Evolutionary conservation across 2,888 invertebrate genomes (phyloP), one percentile per base, ranked within the genome.

Genomic region (Tinea pellionella): DNA sequence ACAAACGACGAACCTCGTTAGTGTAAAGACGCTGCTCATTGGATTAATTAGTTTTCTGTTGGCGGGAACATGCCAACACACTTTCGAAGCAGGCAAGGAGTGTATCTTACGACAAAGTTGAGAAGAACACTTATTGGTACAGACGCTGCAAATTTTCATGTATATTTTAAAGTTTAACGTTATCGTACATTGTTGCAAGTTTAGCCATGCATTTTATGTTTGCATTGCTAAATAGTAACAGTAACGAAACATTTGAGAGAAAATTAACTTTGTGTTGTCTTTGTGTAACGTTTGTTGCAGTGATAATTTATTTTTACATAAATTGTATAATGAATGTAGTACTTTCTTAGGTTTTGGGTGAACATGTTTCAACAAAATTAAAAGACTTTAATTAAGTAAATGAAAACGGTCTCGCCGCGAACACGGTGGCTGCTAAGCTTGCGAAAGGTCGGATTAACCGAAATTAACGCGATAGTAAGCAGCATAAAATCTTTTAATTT

Each of bases 1-100:
- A 69, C 73, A 79, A 81, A 80, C 77, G 80, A 80, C 82, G 75
- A 74, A 71, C 73, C 77, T 82, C 77, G 82, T 83, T 84, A 82
- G 76, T 73, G 74, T 76, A 75, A 78, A 82, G 78, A 75, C 74
- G 74, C 74, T 75, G 75, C 74, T 83, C 78, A 84, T 84, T 81
- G 80, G 81, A 84, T 84, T 84, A 85, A 85, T 84, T 83, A 81
- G 81, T 81, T 77, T 72, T 71, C 69, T 71, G 75, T 77, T 78
- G 70, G 70, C 68, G 64, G 67, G 69, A 76, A 75, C 71, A 74
- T 65, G 71, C 29, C 55, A 24, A 71, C 78, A 77, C 77, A 79
- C 77, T 77, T 78, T 73, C 68, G 63, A 64, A 70, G 65, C 64
- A 59, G 64, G 64, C 43, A 65, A n/a, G 68, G 65, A 72, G 43